phyloP scores from a whole-genome alignment of 2,888 invertebrate species.

The Agapetus fuscipes region DNA sequence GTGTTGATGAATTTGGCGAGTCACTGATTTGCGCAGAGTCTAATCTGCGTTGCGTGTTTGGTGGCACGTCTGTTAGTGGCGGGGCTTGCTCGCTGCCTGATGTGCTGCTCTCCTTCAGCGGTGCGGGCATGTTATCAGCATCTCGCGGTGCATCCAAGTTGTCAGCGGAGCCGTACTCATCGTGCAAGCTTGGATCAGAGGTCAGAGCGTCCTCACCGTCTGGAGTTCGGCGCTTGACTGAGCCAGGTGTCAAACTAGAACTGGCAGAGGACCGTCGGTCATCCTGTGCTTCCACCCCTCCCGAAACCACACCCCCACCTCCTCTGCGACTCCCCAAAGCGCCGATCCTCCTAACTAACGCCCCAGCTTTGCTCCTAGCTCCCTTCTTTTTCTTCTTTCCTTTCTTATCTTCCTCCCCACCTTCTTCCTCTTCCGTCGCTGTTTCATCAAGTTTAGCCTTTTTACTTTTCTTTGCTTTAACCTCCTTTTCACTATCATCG shows the following conservation, averaged over 20 bases:
- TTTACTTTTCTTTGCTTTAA: constrained; percentile 42
- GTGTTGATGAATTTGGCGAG: too few relatives aligned
- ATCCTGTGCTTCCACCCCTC: constrained; percentile 29
- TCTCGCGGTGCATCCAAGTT: constrained; percentile 17
- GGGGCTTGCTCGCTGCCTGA: neutral
- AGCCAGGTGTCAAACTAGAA: constrained; percentile 20
- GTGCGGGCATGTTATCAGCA: constrained; percentile 14
- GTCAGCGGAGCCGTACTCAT: constrained; percentile 21
- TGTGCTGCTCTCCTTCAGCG: constrained; percentile 3
- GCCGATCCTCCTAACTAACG: constrained; percentile 37
- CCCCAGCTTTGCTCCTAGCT: constrained; percentile 23
- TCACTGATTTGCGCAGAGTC: too few relatives aligned
- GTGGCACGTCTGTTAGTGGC: neutral
- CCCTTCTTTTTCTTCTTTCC: constrained; percentile 36
- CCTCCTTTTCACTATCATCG: constrained; percentile 36
- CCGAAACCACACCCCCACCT: constrained; percentile 40
- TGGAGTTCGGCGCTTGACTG: constrained; percentile 20
- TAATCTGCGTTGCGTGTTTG: too few relatives aligned
- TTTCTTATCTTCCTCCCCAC: constrained; percentile 34
- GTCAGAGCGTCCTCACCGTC: constrained; percentile 27
- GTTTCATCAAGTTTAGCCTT: constrained; percentile 27
- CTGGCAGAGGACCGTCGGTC: constrained; percentile 21
- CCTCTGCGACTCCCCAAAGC: constrained; percentile 27
- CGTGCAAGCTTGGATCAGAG: constrained; percentile 20
- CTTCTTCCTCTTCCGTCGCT: constrained; percentile 21